Conservation (phyloP, 2,888 invertebrate species). For the Drosophila kanekoi region DNA sequence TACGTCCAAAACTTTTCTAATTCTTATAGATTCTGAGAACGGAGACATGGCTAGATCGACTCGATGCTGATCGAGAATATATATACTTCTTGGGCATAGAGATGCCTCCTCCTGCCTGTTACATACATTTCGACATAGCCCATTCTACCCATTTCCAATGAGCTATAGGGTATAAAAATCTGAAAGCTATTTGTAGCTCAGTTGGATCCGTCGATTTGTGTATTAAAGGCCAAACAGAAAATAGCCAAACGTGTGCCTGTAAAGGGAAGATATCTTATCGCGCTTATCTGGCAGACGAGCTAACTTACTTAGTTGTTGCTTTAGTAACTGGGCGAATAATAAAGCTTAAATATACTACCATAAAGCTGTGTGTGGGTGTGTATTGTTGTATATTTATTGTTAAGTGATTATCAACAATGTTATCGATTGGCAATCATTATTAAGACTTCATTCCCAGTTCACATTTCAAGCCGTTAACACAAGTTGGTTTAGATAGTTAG, state of each 20-base stretch:
- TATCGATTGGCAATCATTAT: constrained; percentile 38
- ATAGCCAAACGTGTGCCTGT: not conserved
- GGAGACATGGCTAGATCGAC: too few species aligned
- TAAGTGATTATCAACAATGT: constrained; percentile 44
- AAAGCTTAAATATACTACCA: constrained; percentile 1
- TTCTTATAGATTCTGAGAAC: too few species aligned
- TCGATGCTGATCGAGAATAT: too few species aligned
- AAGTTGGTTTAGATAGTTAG: not conserved
- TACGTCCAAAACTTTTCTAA: too few species aligned
- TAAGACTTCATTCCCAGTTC: constrained; percentile 32
- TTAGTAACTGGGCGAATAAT: not conserved
- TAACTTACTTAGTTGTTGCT: constrained; percentile 25
- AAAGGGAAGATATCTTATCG: constrained; percentile 48
- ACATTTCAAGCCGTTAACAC: constrained; percentile 24
- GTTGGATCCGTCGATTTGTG: constrained; percentile 2
- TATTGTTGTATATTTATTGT: not conserved
- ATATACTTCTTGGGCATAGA: too few species aligned
- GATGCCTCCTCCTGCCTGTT: too few species aligned
- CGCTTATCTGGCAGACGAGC: constrained; percentile 40
- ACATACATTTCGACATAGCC: too few species aligned
- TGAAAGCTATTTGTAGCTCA: not conserved
- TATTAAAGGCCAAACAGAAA: not conserved
- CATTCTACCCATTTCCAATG: too few species aligned
- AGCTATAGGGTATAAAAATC: too few species aligned
- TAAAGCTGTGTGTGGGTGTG: not conserved